Evolutionary conservation across 2,797 vertebrate species (phyloP).

Genomic region (Loriculus beryllinus): DNA sequence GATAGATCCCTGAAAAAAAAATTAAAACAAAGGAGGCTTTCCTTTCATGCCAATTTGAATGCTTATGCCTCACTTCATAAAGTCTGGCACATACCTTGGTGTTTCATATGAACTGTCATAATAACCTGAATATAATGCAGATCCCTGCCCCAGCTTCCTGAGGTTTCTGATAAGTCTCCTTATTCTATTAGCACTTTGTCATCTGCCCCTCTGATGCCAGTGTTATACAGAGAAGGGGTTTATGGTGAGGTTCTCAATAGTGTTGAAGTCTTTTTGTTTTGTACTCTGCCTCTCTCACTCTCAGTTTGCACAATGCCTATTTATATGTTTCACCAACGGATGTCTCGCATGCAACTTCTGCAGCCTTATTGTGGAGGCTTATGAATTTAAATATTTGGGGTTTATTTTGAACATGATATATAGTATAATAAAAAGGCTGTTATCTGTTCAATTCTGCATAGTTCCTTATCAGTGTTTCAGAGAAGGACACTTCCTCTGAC

Average conservation of each 20-base stretch:
- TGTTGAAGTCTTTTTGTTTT: not conserved
- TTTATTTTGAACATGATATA: not conserved
- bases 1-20: not conserved
- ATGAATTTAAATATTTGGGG: slow-evolving; percentile 10
- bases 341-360: not conserved
- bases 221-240: not conserved
- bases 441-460: not conserved
- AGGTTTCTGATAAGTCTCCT: slow-evolving; percentile 17
- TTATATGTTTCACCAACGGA: not conserved
- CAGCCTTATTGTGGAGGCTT: not conserved
- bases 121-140: not conserved
- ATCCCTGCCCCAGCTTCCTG: slow-evolving; percentile 3
- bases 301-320: not conserved
- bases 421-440: not conserved
- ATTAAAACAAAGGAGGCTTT: not conserved
- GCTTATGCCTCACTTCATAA: not conserved
- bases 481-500: not conserved
- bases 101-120: slow-evolving; percentile 35
- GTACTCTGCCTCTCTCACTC: not conserved
- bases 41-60: not conserved
- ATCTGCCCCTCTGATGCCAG: not conserved
- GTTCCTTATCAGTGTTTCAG: not conserved
- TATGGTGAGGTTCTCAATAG: not conserved
- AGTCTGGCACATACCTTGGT: not conserved
- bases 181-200: slow-evolving; percentile 46